Conservation (phyloP, 2,888 invertebrate genomes). For the Timema cristinae region DNA sequence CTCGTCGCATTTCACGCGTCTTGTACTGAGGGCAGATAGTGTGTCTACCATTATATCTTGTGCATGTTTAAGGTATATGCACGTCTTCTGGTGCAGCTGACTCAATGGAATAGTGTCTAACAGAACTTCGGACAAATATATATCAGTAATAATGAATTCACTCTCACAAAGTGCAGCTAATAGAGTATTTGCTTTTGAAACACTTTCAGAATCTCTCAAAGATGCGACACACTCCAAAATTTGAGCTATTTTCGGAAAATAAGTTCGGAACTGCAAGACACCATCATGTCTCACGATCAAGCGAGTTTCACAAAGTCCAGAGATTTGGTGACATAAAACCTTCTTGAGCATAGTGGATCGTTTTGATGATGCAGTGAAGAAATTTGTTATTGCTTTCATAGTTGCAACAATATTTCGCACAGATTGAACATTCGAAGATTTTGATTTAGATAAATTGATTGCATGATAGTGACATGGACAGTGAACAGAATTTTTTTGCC, state of each 20-base stretch:
- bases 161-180: slow-evolving; percentile 7
- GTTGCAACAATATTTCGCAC: slow-evolving; percentile 28
- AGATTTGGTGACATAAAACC: slow-evolving; percentile 22
- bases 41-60: not conserved
- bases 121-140: not conserved
- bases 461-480: slow-evolving; percentile 29
- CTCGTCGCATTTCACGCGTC: not conserved
- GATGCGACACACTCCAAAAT: not conserved
- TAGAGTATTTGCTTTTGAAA: not conserved
- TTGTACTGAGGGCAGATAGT: slow-evolving; percentile 6
- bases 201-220: not conserved
- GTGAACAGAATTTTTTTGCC: slow-evolving; percentile 24
- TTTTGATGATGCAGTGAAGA: slow-evolving; percentile 25
- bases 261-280: not conserved
- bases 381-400: slow-evolving; percentile 27
- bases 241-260: not conserved
- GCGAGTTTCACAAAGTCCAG: slow-evolving; percentile 31
- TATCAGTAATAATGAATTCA: not conserved
- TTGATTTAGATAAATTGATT: slow-evolving; percentile 28
- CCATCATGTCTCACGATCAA: slow-evolving; percentile 28
- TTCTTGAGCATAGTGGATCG: slow-evolving; percentile 23
- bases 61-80: not conserved
- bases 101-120: not conserved
- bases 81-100: not conserved
- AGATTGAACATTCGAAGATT: slow-evolving; percentile 25